Base-by-base conservation (phyloP, 2,888 invertebrate genomes). In the Drosophila eohydei region DNA sequence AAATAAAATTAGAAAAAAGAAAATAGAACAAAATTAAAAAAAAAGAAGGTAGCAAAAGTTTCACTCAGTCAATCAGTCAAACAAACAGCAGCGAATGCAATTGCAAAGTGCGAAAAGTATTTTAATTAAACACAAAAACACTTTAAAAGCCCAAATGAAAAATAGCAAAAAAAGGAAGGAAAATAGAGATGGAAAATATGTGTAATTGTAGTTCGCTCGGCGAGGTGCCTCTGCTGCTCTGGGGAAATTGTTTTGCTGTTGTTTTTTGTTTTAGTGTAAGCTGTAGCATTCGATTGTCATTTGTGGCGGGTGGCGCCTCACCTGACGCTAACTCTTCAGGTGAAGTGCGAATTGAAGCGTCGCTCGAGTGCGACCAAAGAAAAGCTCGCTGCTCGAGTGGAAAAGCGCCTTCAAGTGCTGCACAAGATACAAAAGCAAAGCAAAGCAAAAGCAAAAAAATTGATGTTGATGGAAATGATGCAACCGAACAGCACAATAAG, bases 341-440 rank as follows among this genome's bases (percentile, higher is more conserved):
- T 90, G 83, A 90, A 88, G 88, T 88, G 90, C 76, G 86, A 90
- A 80, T 90, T 90, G 89, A 81, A 83, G 83, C 78, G 74, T 52
- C 77, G 81, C 80, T 88, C 64, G 64, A 89, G 88, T 84, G 89
- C 82, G 52, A 64, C 71, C 71, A 81, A 75, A 88, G 89, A 89
- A 89, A 73, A 74, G 81, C 82, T 69, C 73, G 56, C 61, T 67
- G 82, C 70, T 88, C 73, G 66, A 84, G 88, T 88, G 79, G 71
- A 88, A 84, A 81, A 84, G 82, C 79, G 75, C 52, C 50, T 71
- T 71, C 54, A 60, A 65, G 76, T 66, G 61, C 44, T 40, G 60
- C 58, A 58, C 66, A 41, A 78, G 78, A 68, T 65, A 74, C 34
- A 70, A 75, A 50, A 75, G 64, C 63, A 80, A 62, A n/a, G n/a